These are phyloP conservation scores for Steatocranus sp. DNA, from an alignment of 2,797 vertebrate genomes.

Conservation along the genomic window DNA sequence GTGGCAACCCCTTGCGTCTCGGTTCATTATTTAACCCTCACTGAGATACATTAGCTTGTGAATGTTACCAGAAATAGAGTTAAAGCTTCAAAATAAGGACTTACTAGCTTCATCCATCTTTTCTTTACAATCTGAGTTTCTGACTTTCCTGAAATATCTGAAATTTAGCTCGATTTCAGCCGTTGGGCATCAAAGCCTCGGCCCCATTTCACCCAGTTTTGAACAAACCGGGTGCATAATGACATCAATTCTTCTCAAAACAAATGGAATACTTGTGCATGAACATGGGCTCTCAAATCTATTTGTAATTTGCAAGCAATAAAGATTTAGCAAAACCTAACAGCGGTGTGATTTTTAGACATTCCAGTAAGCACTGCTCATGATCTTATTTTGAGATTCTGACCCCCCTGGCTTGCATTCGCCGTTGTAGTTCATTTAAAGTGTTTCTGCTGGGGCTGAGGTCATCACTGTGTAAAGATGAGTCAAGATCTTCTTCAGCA, in stretches of 20 bases:
- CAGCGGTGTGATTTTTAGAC: not conserved
- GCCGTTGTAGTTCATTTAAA: not conserved
- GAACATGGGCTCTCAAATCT: not conserved
- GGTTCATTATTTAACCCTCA: not conserved
- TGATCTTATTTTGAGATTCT: not conserved
- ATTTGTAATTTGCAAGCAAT: not conserved
- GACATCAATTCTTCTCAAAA: not conserved
- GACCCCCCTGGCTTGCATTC: not conserved
- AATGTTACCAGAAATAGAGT: not conserved
- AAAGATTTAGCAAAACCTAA: not conserved
- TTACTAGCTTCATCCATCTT: not conserved
- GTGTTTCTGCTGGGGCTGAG: not conserved
- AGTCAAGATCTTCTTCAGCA: not conserved
- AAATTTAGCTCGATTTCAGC: not conserved
- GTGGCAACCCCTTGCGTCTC: not conserved
- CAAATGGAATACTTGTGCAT: not conserved
- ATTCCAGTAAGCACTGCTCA: not conserved
- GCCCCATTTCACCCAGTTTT: not conserved
- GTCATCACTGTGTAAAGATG: not conserved
- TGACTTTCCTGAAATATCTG: not conserved
- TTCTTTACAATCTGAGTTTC: not conserved
- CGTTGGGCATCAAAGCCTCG: not conserved
- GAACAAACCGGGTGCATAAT: not conserved
- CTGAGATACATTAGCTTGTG: not conserved
- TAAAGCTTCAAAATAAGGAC: not conserved